phyloP scores from a whole-genome alignment of 2,888 invertebrate genomes.

The Colostygia pectinataria region DNA sequence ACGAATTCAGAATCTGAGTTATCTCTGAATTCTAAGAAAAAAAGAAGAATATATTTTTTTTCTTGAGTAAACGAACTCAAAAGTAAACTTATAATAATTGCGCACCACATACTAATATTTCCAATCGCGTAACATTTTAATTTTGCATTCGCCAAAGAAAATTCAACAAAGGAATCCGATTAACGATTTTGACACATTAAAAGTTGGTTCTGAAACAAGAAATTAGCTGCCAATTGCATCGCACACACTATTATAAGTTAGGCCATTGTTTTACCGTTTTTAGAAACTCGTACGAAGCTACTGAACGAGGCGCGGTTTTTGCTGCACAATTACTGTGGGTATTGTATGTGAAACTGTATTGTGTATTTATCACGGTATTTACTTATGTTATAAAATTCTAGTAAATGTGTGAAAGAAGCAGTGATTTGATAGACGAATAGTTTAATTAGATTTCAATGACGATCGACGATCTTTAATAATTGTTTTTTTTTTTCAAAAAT shows the following conservation, averaged over 20 bases:
- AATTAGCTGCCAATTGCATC: constrained; percentile 81
- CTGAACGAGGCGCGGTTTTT: constrained; percentile 3
- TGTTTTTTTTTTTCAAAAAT: too few relatives aligned
- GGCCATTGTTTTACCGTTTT: constrained; percentile 75
- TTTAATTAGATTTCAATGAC: too few relatives aligned
- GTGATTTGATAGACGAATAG: too few relatives aligned
- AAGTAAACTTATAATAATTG: background rate
- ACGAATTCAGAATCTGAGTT: too few relatives aligned
- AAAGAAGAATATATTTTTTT: too few relatives aligned
- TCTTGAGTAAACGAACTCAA: background rate
- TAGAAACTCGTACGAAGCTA: constrained; percentile 41
- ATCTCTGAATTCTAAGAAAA: too few relatives aligned
- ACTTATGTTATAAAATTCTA: too few relatives aligned
- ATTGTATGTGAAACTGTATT: background rate
- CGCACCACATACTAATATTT: background rate
- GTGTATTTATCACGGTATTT: background rate
- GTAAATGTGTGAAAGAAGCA: too few relatives aligned
- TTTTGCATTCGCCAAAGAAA: constrained; percentile 43
- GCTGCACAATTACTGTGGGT: background rate
- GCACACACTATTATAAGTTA: constrained; percentile 80
- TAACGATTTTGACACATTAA: constrained; percentile 70
- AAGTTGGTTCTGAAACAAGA: constrained; percentile 63
- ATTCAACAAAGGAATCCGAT: constrained; percentile 57
- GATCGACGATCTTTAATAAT: too few relatives aligned
- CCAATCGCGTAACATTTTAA: constrained; percentile 38